Evolutionary conservation across 2,888 invertebrate species (phyloP).

Genomic region (Hymenopus coronatus): DNA sequence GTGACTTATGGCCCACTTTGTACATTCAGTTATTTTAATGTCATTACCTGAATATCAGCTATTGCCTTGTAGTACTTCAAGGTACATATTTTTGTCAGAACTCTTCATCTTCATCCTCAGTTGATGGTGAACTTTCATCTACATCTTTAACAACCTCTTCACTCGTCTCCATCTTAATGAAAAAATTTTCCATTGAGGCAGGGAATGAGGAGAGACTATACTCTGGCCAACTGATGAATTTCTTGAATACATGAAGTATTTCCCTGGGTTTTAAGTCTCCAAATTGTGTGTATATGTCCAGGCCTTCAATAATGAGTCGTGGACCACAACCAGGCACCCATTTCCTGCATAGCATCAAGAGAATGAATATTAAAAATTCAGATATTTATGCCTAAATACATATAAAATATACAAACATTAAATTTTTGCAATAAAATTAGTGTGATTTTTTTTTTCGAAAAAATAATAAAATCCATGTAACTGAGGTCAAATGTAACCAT

Average conservation of each 20-base stretch:
- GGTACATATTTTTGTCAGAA: background rate
- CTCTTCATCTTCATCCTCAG: background rate
- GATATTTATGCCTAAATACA: too few relatives aligned
- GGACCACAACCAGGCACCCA: constrained; percentile 74
- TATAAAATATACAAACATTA: too few relatives aligned
- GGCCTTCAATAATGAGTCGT: constrained; percentile 59
- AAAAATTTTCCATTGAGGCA: constrained; percentile 61
- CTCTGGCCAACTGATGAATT: constrained; percentile 63
- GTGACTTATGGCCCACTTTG: too few relatives aligned
- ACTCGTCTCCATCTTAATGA: constrained; percentile 49
- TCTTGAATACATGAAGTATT: constrained; percentile 62
- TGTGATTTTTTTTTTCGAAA: too few relatives aligned
- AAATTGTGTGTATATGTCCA: constrained; percentile 70
- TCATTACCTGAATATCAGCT: background rate
- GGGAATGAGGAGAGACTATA: constrained; percentile 63
- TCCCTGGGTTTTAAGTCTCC: constrained; percentile 63
- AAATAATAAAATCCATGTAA: too few relatives aligned
- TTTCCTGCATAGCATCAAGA: constrained; percentile 48
- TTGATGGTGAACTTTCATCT: constrained; percentile 7
- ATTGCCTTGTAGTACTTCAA: background rate
- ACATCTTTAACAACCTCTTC: constrained; percentile 3
- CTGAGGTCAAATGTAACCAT: too few relatives aligned
- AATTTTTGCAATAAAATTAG: too few relatives aligned
- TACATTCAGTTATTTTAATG: too few relatives aligned
- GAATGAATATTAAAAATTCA: too few relatives aligned